Evolutionary conservation across 2,888 invertebrate genomes (phyloP).

Genomic region (Cephus runcator): DNA sequence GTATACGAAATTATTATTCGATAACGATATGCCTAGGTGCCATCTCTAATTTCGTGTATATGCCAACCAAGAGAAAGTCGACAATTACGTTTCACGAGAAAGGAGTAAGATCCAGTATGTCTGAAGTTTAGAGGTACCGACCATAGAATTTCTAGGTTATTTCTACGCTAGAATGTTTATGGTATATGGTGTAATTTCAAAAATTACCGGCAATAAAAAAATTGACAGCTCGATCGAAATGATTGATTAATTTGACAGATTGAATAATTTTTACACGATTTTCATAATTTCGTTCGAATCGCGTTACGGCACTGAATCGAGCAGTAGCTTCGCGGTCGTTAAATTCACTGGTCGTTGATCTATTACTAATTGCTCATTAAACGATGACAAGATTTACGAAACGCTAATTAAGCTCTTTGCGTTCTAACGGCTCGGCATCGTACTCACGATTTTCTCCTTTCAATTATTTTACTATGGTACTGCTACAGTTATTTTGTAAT

Average conservation of each 20-base stretch:
- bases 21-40: background rate
- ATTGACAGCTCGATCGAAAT: background rate
- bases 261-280: background rate
- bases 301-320: background rate
- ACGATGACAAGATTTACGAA: constrained; percentile 18
- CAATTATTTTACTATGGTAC: background rate
- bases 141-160: background rate
- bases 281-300: background rate
- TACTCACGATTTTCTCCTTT: constrained; percentile 23
- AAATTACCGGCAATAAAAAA: background rate
- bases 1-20: background rate
- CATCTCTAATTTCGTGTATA: background rate
- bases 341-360: background rate
- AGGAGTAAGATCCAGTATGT: background rate
- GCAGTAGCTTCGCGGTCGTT: background rate
- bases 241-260: background rate
- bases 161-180: no score
- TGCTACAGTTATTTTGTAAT: background rate
- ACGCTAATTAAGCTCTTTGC: constrained; percentile 25
- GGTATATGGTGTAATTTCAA: background rate
- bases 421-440: constrained; percentile 30
- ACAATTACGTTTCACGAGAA: background rate
- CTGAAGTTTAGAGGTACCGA: background rate
- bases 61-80: background rate
- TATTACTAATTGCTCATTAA: constrained; percentile 33